Percentiles rank a stretch among this genome's conserved stretches.
Evolutionary conservation across 2,888 invertebrate genomes (phyloP).

Genomic region (Pollenia labialis): DNA sequence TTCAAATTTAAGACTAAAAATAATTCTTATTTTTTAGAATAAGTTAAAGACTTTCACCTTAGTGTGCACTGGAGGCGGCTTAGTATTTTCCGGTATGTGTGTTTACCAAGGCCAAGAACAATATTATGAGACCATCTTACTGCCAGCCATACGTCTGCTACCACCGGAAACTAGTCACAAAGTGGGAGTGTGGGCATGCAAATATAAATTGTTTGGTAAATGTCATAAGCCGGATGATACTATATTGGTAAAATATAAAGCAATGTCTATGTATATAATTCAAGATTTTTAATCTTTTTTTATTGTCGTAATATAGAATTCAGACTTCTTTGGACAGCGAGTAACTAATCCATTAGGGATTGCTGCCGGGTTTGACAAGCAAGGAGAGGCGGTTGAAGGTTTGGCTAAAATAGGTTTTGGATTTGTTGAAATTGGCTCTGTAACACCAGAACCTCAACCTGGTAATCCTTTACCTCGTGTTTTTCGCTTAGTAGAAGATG

Average conservation of each 20-base stretch:
- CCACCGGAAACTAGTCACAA: constrained; percentile 94
- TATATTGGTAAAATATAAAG: constrained; percentile 85
- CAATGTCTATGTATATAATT: not conserved
- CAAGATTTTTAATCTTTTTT: not conserved
- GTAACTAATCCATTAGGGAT: constrained; percentile 97
- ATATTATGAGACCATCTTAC: constrained; percentile 76
- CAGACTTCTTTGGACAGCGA: constrained; percentile 88
- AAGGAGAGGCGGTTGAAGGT: constrained; percentile 95
- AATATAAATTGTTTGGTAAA: constrained; percentile 88
- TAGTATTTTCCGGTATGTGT: constrained; percentile 75
- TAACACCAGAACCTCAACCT: constrained; percentile 96
- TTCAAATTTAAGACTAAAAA: not conserved
- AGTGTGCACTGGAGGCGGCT: constrained; percentile 75
- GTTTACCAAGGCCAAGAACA: constrained; percentile 75
- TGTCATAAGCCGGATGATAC: constrained; percentile 85
- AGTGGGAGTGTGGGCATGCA: constrained; percentile 90
- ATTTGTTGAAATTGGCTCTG: constrained; percentile 97
- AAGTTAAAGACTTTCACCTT: constrained; percentile 75
- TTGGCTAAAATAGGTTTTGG: constrained; percentile 95
- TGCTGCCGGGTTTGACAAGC: constrained; percentile 99
- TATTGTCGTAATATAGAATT: constrained; percentile 85
- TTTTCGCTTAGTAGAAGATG: constrained; percentile 93
- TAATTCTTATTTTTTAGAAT: constrained; percentile 64
- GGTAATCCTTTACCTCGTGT: constrained; percentile 97
- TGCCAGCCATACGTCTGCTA: constrained; percentile 84